These are phyloP conservation scores for Antigone vipio DNA, from an alignment of 2,113 vertebrate genomes.

Conservation along the genomic window DNA sequence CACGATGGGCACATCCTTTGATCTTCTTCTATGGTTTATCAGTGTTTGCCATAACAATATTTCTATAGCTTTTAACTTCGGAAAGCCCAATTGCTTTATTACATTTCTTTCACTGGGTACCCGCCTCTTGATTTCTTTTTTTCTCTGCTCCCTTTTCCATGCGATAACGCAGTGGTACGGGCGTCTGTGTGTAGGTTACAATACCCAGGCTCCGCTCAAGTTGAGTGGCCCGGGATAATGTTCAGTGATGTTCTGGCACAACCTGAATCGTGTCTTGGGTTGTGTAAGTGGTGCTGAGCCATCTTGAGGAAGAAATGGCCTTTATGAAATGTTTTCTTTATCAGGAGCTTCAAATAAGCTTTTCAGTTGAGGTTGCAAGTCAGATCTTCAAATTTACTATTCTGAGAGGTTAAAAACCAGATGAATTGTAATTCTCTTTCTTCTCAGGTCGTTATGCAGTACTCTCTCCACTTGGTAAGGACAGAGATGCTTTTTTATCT, in stretches of 20 bases:
- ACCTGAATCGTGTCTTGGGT: background rate
- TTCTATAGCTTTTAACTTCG: background rate
- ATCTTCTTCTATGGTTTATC: background rate
- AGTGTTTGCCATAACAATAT: background rate
- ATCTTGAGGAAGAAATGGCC: constrained; percentile 3
- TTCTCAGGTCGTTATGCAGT: background rate
- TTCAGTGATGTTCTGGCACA: background rate
- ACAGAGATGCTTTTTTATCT: background rate
- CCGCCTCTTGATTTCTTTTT: background rate
- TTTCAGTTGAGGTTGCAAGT: constrained; percentile 18
- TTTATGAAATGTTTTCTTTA: constrained; percentile 31
- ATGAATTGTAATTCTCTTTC: background rate
- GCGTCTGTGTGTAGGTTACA: fast-evolving
- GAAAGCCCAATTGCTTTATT: background rate
- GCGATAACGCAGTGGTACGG: fast-evolving
- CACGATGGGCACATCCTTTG: background rate
- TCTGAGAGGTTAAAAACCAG: constrained; percentile 9
- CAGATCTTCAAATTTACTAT: constrained; percentile 32
- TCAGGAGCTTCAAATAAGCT: constrained; percentile 28
- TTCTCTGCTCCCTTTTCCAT: background rate
- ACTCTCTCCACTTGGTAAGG: background rate
- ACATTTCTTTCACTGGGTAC: background rate
- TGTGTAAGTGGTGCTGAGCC: background rate
- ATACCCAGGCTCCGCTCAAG: background rate
- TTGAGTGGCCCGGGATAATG: background rate